Evolutionary conservation across 2,797 vertebrate species (phyloP).

Genomic region (Tangara arthus): DNA sequence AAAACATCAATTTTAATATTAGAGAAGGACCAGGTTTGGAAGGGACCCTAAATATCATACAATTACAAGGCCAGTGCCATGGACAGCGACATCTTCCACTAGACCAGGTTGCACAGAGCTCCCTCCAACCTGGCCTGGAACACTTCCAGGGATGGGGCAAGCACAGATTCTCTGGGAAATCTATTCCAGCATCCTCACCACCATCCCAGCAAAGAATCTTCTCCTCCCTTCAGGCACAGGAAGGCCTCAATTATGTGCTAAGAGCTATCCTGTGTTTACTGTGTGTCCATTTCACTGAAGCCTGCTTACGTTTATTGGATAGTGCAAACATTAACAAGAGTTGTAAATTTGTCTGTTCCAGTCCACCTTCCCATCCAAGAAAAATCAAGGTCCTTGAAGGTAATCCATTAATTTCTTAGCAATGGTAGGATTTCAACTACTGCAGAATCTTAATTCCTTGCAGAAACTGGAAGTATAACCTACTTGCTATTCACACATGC

Average conservation of each 20-base stretch:
- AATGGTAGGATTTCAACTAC: neutral
- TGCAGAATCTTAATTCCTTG: neutral
- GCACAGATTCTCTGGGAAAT: neutral
- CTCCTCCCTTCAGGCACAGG: neutral
- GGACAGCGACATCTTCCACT: neutral
- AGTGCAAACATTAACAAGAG: neutral
- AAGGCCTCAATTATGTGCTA: accelerated
- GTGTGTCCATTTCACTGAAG: neutral
- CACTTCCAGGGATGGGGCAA: neutral
- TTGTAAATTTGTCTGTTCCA: accelerated
- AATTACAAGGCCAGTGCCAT: too few relatives aligned
- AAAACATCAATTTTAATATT: neutral
- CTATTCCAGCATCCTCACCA: neutral
- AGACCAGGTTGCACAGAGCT: neutral
- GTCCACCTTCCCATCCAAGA: accelerated
- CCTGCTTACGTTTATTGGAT: neutral
- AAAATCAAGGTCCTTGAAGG: neutral
- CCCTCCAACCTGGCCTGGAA: accelerated
- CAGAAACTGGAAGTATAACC: neutral
- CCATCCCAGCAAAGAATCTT: neutral
- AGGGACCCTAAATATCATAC: neutral
- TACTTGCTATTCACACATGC: neutral
- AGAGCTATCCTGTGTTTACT: neutral
- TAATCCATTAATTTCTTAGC: neutral
- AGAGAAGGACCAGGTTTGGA: neutral